Evolutionary conservation across 2,797 vertebrate species (phyloP), one percentile per base, ranked within the genome.

Genomic region (Telmatherina bonti): DNA sequence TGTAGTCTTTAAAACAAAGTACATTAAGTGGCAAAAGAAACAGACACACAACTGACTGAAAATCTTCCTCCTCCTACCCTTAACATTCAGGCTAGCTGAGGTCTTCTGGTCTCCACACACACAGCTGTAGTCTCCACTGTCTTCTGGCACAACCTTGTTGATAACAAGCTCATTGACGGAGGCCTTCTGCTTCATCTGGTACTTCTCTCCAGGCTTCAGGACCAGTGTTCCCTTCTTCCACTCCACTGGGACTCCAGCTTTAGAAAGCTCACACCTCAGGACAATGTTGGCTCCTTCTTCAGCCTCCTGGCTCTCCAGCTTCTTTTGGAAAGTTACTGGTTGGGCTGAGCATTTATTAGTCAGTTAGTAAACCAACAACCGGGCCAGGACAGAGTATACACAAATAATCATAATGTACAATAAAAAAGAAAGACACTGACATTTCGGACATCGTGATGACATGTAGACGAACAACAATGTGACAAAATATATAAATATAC

Each of bases 151-250:
- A 61, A 85, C 83, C 27, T 88, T 84, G 7, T 53, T 85, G 78
- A 95, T 86, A 1, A 89, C 33, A 55, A 95, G 92, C 82, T 95
- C 94, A 20, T 85, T 91, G 26, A 82, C 5, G 33, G 82, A 78
- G 20, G 88, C 89, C 27, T 91, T 92, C 66, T 94, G 92, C 43
- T 81, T 95, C 88, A 95, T 87, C 83, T 91, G 91, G 70, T 93
- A 91, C 69, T 92, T 96, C 2, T 92, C 93, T 62, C 92, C 86
- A 41, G 92, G 83, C 54, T 83, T 89, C 29, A 96, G 90, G 29
- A 83, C 27, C 55, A 88, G 65, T 4, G 84, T 62, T 29, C 90
- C 95, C 31, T 90, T 96, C 75, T 76, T 95, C 96, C 95, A 96
- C 86, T 94, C 76, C 53, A 96, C 94, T 0, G 67, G 57, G 8